Evolutionary conservation across 2,797 vertebrate species (phyloP).

Genomic region (Eidolon dupreanum): DNA sequence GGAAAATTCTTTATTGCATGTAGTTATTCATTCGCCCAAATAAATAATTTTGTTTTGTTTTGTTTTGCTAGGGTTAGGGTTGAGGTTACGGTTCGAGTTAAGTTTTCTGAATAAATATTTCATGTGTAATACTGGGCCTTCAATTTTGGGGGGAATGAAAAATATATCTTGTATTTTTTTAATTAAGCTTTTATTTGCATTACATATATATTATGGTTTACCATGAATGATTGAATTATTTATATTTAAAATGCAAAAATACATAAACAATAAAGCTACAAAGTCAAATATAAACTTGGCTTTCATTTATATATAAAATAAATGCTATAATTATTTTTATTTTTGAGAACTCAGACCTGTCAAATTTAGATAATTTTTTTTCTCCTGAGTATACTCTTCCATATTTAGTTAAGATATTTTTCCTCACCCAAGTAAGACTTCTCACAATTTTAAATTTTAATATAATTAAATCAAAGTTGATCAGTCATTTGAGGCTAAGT

Average conservation of each 20-base stretch:
- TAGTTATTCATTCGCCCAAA: not conserved
- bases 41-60: not conserved
- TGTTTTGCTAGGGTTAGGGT: not conserved
- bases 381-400: not conserved
- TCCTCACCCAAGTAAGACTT: not conserved
- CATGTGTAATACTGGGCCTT: not conserved
- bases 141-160: not conserved
- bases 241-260: slow-evolving; percentile 38
- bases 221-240: slow-evolving; percentile 7
- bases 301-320: slow-evolving; percentile 8
- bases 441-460: slow-evolving; percentile 15
- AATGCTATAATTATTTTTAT: not conserved
- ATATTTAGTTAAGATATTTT: not conserved
- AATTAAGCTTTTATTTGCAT: not conserved
- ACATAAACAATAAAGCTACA: not conserved
- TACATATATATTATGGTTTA: not conserved
- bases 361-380: not conserved
- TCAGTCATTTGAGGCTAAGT: not conserved
- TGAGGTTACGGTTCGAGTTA: not conserved
- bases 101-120: not conserved
- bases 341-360: not conserved
- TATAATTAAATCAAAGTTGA: not conserved
- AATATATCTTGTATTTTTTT: not conserved
- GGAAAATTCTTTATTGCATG: not conserved
- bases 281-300: not conserved